Percentiles rank a stretch among this genome's conserved stretches.
phyloP scores from a whole-genome alignment of 2,113 vertebrate genomes.

The Xiphias gladius region DNA sequence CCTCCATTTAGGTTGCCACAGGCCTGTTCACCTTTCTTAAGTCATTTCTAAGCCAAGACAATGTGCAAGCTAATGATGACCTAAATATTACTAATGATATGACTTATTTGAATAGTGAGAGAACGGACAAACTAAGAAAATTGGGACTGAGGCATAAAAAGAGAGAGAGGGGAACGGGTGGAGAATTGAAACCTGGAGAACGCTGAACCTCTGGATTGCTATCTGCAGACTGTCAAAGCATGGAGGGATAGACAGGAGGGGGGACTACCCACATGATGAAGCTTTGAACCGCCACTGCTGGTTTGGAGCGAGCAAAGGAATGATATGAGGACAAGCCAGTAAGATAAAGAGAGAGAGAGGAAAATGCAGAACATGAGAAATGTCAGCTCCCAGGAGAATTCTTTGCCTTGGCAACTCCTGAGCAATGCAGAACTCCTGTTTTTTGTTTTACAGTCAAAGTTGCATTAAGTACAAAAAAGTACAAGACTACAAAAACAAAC shows the following conservation, averaged over 20 bases:
- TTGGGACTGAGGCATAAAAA: not conserved
- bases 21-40: not conserved
- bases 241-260: constrained; percentile 22
- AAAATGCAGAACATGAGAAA: constrained; percentile 58
- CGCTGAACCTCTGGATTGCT: constrained; percentile 43
- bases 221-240: constrained; percentile 41
- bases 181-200: constrained; percentile 14
- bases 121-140: not conserved
- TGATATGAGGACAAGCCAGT: constrained; percentile 46
- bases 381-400: constrained; percentile 58
- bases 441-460: constrained; percentile 42
- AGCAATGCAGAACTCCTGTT: constrained; percentile 34
- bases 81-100: not conserved
- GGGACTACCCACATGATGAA: constrained; percentile 49
- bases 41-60: not conserved
- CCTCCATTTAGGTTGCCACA: not conserved
- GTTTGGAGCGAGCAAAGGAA: constrained; percentile 34
- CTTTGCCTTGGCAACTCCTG: constrained; percentile 41
- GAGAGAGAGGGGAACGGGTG: not conserved
- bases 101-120: not conserved
- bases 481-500: constrained; percentile 15
- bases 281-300: constrained; percentile 56
- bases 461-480: constrained; percentile 44
- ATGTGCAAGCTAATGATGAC: not conserved
- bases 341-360: constrained; percentile 45